Base-by-base conservation (phyloP, 1,140 invertebrate genomes). In the Yoshiicerus persimilis region DNA sequence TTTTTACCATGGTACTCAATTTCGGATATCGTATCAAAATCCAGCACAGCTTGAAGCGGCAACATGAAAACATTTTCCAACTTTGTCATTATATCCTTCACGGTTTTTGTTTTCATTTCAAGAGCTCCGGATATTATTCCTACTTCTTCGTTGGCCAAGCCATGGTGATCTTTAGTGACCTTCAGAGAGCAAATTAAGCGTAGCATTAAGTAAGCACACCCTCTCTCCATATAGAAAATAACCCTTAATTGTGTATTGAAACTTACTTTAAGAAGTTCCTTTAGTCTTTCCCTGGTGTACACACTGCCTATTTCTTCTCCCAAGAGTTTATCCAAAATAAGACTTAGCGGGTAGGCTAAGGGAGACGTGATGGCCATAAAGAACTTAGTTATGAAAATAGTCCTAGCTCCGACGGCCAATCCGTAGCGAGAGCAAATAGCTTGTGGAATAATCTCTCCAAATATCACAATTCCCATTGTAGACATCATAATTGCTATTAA, bases 351-450 rank as follows among this genome's bases (percentile, higher is more conserved):
- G 91, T 93, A 95, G 16, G 95, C 94, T 11, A 95, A 88, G 10
- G 95, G 95, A 89, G 93, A 94, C 11, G 95, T 96, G 0, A 95
- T 39, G 2, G 94, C 75, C 94, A 95, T 95, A 88, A 95, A 95
- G 80, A 95, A 92, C 70, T 93, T 93, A 2, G 95, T 96, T 9
- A 96, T 92, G 91, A 92, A 93, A 77, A 94, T 93, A 0, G 95
- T 95, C 80, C 93, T 92, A 13, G 95, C 95, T 38, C 95, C 95
- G 34, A 95, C 93, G 25, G 93, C 93, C n/a, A 95, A 91, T 4
- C 95, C 95, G 91, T 95, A 94, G 85, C 94, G 92, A 9, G 94
- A 94, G 90, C 94, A 95, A 47, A 95, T 92, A n/a, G 94, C 94
- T 88, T 95, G 94, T 25, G 95, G 95, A 88, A 95, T 92, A 89